Percentiles rank a stretch among this genome's conserved stretches.
phyloP scores from a whole-genome alignment of 2,888 invertebrate genomes.

The Clostera curtula region DNA sequence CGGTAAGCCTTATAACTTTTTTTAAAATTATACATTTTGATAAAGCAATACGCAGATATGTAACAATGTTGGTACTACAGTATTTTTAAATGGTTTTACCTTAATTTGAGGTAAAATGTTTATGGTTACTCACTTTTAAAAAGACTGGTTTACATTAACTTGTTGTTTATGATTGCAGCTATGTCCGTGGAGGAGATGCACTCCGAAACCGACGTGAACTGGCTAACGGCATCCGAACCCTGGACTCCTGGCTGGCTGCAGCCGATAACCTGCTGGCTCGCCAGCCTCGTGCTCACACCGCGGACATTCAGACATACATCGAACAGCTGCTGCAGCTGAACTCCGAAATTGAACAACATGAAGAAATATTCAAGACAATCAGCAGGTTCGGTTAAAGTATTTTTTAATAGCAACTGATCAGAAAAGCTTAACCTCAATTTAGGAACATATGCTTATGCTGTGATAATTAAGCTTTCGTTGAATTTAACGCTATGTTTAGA shows the following conservation, averaged over 20 bases:
- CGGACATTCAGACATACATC: slow-evolving; percentile 86
- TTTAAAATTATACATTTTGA: no score
- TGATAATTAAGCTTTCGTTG: no score
- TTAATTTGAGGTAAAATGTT: no score
- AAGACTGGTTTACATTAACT: no score
- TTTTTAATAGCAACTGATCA: no score
- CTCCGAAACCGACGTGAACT: slow-evolving; percentile 87
- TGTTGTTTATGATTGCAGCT: slow-evolving; percentile 34
- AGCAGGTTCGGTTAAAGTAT: slow-evolving; percentile 72
- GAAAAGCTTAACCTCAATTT: no score
- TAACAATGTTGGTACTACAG: no score
- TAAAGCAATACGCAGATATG: no score
- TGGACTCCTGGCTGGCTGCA: slow-evolving; percentile 86
- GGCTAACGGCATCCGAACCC: slow-evolving; percentile 80
- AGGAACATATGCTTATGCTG: no score
- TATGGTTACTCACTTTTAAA: no score
- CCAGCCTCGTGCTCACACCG: slow-evolving; percentile 82
- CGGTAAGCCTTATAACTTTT: slow-evolving; percentile 66
- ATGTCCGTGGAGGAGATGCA: slow-evolving; percentile 91
- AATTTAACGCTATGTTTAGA: no score
- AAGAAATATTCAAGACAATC: slow-evolving; percentile 91
- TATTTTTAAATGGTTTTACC: no score
- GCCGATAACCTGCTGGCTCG: slow-evolving; percentile 82
- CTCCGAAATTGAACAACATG: slow-evolving; percentile 88
- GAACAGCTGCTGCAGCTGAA: slow-evolving; percentile 85